Evolutionary conservation across 1,140 invertebrate species (phyloP).

Genomic region (Rhynchophorus ferrugineus): DNA sequence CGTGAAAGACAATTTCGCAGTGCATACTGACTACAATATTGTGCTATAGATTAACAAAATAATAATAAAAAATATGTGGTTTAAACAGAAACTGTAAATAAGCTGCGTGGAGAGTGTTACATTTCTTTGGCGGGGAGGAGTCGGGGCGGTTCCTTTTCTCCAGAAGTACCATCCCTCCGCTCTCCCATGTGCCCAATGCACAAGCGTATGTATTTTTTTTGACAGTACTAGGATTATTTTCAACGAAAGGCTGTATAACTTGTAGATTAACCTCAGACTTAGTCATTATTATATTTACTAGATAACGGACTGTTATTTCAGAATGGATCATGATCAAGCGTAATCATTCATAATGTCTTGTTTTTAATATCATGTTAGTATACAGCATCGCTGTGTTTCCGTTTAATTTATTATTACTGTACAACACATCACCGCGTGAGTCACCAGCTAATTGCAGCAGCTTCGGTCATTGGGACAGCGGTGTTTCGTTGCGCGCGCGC

Average conservation of each 20-base stretch:
- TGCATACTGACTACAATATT: neutral
- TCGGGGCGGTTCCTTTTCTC: neutral
- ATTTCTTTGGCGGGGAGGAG: neutral
- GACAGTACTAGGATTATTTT: neutral
- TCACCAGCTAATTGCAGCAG: too few relatives aligned
- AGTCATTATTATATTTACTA: constrained; percentile 9
- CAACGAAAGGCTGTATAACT: constrained; percentile 30
- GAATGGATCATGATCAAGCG: neutral
- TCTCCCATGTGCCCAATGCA: neutral
- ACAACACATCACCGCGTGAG: too few relatives aligned
- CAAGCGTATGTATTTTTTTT: neutral
- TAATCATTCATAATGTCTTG: too few relatives aligned
- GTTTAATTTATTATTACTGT: too few relatives aligned
- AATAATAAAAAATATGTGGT: neutral
- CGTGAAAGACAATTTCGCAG: neutral
- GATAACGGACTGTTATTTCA: constrained; percentile 10
- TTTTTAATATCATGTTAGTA: too few relatives aligned
- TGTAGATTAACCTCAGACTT: constrained; percentile 21
- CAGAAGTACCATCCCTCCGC: neutral
- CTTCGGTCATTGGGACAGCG: too few relatives aligned
- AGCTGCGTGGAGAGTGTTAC: constrained; percentile 4
- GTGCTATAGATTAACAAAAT: neutral
- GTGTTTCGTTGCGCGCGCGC: too few relatives aligned
- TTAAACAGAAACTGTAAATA: constrained; percentile 6
- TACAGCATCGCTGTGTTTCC: too few relatives aligned